Conservation (phyloP, 2,797 vertebrate species). For the Premnoplex brunnescens region DNA sequence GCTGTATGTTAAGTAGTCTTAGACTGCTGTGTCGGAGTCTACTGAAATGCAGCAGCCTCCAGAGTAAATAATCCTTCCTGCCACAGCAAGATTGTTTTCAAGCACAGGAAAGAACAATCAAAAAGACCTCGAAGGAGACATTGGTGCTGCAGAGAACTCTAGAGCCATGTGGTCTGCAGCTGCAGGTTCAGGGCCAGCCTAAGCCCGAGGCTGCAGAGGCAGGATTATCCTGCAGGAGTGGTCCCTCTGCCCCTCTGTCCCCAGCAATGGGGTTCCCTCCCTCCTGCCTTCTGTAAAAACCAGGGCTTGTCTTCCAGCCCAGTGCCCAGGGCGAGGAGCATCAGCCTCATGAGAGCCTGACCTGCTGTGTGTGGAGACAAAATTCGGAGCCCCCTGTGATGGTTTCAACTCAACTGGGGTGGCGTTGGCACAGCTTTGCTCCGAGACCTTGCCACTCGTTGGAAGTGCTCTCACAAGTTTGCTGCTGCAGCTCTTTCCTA, state of each 20-base stretch:
- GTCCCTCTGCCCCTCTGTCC: rapidly evolving
- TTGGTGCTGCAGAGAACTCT: not conserved
- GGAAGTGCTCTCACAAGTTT: not conserved
- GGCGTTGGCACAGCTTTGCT: rapidly evolving
- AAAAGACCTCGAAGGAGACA: not conserved
- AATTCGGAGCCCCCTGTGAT: not conserved
- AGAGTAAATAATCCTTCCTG: not conserved
- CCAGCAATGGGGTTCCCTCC: not conserved
- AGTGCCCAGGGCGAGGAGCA: not conserved
- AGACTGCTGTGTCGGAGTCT: not conserved
- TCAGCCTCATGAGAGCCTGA: not conserved
- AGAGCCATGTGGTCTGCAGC: not conserved
- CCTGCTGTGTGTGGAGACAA: rapidly evolving
- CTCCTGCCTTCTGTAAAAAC: not conserved
- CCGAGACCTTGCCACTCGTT: not conserved
- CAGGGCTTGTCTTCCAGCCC: not conserved
- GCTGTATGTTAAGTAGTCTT: not conserved
- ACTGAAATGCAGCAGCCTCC: not conserved
- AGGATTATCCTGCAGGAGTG: not conserved
- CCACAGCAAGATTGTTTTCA: not conserved
- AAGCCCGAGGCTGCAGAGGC: not conserved
- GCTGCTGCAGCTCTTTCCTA: not conserved
- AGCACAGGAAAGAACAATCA: not conserved
- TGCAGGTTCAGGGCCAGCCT: not conserved
- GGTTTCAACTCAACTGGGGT: not conserved